Evolutionary conservation across 1,140 invertebrate genomes (phyloP).

Genomic region (Ceratosolen solmsi): DNA sequence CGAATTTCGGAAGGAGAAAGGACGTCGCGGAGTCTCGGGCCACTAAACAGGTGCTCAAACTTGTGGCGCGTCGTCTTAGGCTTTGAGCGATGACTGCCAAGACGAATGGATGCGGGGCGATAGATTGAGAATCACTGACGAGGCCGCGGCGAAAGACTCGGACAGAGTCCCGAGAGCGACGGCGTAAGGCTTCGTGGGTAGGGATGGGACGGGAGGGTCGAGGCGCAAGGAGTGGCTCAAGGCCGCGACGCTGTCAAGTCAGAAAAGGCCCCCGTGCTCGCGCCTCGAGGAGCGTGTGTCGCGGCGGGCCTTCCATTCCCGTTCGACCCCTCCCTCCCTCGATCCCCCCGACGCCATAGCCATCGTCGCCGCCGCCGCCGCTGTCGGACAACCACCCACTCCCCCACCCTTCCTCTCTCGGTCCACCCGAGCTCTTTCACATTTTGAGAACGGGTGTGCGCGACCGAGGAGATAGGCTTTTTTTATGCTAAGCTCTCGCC

Average conservation of each 20-base stretch:
- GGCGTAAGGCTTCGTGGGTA: constrained; percentile 27
- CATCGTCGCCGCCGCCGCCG: no score
- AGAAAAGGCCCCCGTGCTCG: constrained; percentile 57
- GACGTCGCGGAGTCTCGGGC: not conserved
- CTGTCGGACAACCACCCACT: no score
- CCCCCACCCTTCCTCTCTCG: not conserved
- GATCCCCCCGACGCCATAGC: no score
- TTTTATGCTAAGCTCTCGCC: not conserved
- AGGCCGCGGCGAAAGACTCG: not conserved
- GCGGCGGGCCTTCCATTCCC: constrained; percentile 1
- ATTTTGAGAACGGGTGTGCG: no score
- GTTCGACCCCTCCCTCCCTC: no score
- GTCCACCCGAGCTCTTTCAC: not conserved
- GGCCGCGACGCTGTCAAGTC: constrained; percentile 63
- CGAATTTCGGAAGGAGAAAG: not conserved
- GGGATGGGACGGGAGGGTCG: constrained; percentile 56
- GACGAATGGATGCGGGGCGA: not conserved
- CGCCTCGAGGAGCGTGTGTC: constrained; percentile 33
- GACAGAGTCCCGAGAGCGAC: not conserved
- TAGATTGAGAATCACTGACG: constrained; percentile 10
- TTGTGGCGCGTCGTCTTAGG: not conserved
- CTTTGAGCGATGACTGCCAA: no score
- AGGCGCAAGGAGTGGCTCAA: constrained; percentile 62
- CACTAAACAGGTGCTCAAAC: constrained; percentile 9
- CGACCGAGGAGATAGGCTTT: no score